These are phyloP conservation scores for Drosophila oshimai DNA, from an alignment of 1,140 invertebrate species.

Conservation along the genomic window DNA sequence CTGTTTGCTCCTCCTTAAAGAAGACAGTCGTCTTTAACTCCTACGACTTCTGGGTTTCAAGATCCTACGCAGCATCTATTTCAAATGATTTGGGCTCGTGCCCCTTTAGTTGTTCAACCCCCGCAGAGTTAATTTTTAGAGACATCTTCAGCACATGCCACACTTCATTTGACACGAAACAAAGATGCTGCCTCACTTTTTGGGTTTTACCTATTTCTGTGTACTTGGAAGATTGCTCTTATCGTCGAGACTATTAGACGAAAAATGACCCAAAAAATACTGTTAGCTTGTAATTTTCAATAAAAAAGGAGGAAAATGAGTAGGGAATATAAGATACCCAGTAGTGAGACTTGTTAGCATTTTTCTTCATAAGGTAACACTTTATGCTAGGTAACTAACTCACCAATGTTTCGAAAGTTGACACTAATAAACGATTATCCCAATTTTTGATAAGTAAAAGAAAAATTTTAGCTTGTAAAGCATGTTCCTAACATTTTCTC, in stretches of 20 bases:
- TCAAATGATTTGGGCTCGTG: constrained; percentile 7
- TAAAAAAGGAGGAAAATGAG: not conserved
- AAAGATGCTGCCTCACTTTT: constrained; percentile 27
- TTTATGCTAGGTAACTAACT: no score
- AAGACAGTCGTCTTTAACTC: constrained; percentile 2
- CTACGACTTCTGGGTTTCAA: constrained; percentile 1
- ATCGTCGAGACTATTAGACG: constrained; percentile 47
- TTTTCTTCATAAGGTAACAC: no score
- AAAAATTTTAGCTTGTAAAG: no score
- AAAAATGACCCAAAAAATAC: constrained; percentile 66
- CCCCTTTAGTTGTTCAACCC: constrained; percentile 22
- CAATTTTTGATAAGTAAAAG: no score
- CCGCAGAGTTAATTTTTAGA: constrained; percentile 38
- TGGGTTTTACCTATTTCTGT: constrained; percentile 12
- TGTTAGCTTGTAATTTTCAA: constrained; percentile 16
- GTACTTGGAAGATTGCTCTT: constrained; percentile 41
- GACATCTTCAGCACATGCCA: constrained; percentile 59
- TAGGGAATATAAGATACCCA: not conserved
- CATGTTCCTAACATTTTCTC: no score
- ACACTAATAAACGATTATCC: no score
- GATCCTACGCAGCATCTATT: constrained; percentile 26
- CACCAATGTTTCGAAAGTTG: no score
- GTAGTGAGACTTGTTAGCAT: no score
- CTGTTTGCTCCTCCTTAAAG: not conserved
- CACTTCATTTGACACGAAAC: constrained; percentile 60